Percentiles rank a stretch among this genome's conserved stretches.
These are phyloP conservation scores for Strix aluco DNA, from an alignment of 2,113 vertebrate genomes.

Conservation along the genomic window DNA sequence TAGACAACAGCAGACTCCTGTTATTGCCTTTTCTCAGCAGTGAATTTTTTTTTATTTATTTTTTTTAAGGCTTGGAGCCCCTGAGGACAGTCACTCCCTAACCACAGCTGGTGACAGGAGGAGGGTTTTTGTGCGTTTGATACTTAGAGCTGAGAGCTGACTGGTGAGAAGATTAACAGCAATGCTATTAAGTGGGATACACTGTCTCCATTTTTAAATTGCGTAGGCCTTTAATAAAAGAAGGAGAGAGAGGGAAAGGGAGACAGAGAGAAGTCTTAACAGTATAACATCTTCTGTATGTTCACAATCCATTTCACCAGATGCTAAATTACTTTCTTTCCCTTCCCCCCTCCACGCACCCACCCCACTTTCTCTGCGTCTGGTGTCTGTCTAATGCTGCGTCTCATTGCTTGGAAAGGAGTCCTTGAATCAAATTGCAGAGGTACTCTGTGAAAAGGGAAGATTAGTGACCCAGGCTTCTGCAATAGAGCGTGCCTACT, in stretches of 20 bases:
- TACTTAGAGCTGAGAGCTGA: conserved; percentile 71
- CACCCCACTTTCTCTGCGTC: background rate
- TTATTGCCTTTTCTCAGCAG: conserved; percentile 80
- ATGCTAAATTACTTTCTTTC: conserved; percentile 39
- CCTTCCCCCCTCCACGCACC: background rate
- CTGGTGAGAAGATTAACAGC: conserved; percentile 77
- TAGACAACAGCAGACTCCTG: conserved; percentile 81
- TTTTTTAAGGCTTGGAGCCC: conserved; percentile 60
- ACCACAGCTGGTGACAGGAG: conserved; percentile 74
- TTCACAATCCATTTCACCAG: conserved; percentile 36
- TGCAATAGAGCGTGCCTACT: fast-evolving
- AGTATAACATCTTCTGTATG: conserved; percentile 19
- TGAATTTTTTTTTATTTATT: conserved; percentile 60
- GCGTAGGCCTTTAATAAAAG: conserved; percentile 67
- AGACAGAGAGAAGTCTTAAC: conserved; percentile 10
- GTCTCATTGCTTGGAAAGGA: background rate
- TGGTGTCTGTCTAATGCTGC: background rate
- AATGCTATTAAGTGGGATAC: conserved; percentile 66
- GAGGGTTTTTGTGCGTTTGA: conserved; percentile 47
- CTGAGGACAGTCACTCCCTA: conserved; percentile 77
- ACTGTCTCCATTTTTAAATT: conserved; percentile 73
- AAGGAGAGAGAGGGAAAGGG: background rate
- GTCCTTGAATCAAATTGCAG: conserved; percentile 21
- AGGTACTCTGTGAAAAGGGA: background rate
- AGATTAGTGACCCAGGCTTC: background rate